Evolutionary conservation across 1,140 invertebrate genomes (phyloP).

Genomic region (Coenobita brevimanus): DNA sequence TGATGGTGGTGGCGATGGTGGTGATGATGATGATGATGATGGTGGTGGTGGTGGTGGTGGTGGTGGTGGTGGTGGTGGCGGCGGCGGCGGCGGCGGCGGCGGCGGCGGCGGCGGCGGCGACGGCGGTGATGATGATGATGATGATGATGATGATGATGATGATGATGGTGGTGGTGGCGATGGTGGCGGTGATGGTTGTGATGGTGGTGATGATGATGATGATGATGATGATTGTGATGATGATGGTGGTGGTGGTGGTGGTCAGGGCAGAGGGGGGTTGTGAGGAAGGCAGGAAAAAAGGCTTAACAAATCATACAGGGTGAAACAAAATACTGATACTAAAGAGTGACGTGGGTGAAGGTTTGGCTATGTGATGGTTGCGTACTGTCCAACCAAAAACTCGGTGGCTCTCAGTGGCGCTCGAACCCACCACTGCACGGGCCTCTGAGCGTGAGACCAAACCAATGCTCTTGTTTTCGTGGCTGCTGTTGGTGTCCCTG

Average conservation of each 20-base stretch:
- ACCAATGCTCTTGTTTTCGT: no score
- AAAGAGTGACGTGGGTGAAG: no score
- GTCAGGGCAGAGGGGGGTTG: neutral
- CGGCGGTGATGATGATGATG: slow-evolving; percentile 1
- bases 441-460: no score
- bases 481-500: no score
- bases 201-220: neutral
- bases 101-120: neutral
- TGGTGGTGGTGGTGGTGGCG: slow-evolving; percentile 13
- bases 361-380: no score
- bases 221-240: neutral
- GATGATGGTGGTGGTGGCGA: slow-evolving; percentile 1
- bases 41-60: slow-evolving; percentile 13
- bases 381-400: no score
- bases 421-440: no score
- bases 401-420: no score
- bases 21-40: slow-evolving; percentile 1
- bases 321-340: no score
- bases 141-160: neutral
- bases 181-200: neutral
- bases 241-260: neutral
- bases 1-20: neutral
- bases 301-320: no score
- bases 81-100: neutral
- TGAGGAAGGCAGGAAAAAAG: no score